phyloP scores from a whole-genome alignment of 2,113 vertebrate species.

The Rissa tridactyla region DNA sequence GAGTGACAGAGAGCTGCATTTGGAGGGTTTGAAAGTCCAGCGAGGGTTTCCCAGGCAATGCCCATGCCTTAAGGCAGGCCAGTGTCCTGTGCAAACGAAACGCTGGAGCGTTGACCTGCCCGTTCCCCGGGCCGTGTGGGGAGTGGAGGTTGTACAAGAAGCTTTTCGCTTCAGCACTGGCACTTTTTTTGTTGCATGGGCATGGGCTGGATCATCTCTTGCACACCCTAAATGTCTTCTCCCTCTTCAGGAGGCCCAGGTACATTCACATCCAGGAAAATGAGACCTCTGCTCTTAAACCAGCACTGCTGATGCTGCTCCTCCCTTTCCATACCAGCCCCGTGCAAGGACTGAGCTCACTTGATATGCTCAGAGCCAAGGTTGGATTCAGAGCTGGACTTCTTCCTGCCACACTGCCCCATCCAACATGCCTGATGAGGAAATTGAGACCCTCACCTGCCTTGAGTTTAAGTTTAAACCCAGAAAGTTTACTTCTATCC shows the following conservation, averaged over 20 bases:
- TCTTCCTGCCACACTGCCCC: neutral
- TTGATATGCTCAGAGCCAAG: fast-evolving
- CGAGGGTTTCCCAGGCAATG: neutral
- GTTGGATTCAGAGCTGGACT: neutral
- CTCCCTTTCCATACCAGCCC: neutral
- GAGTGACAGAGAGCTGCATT: neutral
- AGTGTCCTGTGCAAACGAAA: neutral
- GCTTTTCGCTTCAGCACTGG: neutral
- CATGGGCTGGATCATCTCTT: neutral
- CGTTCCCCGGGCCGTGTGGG: fast-evolving
- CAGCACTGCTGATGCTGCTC: neutral
- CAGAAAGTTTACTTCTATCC: neutral
- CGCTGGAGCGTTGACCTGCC: fast-evolving
- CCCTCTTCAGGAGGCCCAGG: neutral
- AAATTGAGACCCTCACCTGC: neutral
- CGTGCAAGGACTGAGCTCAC: neutral
- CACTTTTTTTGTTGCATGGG: neutral
- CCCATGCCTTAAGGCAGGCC: neutral
- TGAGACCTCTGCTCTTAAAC: neutral
- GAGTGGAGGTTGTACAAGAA: neutral
- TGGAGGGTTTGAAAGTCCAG: neutral
- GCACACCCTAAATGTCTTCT: neutral
- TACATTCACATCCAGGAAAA: neutral
- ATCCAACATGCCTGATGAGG: neutral
- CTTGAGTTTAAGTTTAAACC: too few relatives aligned